phyloP scores from a whole-genome alignment of 2,888 invertebrate species.

The Dryomyza anilis region DNA sequence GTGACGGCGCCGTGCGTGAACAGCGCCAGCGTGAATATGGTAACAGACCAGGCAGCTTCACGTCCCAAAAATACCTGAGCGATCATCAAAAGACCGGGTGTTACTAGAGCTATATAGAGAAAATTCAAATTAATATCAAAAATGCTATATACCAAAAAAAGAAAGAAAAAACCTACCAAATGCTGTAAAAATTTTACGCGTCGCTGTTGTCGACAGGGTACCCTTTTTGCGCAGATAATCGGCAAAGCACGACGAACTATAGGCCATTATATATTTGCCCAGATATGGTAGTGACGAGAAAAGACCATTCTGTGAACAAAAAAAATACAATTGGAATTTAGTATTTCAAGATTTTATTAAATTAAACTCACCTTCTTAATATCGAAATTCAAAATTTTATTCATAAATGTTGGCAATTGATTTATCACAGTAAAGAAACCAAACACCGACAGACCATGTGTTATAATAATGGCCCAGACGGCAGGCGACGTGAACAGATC shows the following conservation, averaged over 20 bases:
- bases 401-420: conserved; percentile 86
- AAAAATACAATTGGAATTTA: conserved; percentile 9
- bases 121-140: neutral
- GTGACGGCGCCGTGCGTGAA: conserved; percentile 87
- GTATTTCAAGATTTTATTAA: neutral
- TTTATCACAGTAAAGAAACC: conserved; percentile 88
- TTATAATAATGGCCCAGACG: conserved; percentile 85
- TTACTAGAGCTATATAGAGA: conserved; percentile 67
- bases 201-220: conserved; percentile 73
- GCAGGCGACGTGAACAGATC: conserved; percentile 72
- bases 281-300: conserved; percentile 85
- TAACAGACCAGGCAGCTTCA: conserved; percentile 73
- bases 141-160: neutral
- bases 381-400: conserved; percentile 75
- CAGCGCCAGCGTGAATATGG: conserved; percentile 78
- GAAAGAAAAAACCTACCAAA: conserved; percentile 62
- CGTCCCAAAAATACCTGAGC: conserved; percentile 75
- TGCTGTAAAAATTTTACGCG: conserved; percentile 72
- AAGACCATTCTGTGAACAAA: conserved; percentile 72
- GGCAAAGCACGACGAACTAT: conserved; percentile 74
- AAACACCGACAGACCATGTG: conserved; percentile 83
- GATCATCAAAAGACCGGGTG: conserved; percentile 76
- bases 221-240: conserved; percentile 73
- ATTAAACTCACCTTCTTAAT: conserved; percentile 73
- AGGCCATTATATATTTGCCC: conserved; percentile 82